phyloP scores from a whole-genome alignment of 2,797 vertebrate genomes.

The Lophura swinhoii region DNA sequence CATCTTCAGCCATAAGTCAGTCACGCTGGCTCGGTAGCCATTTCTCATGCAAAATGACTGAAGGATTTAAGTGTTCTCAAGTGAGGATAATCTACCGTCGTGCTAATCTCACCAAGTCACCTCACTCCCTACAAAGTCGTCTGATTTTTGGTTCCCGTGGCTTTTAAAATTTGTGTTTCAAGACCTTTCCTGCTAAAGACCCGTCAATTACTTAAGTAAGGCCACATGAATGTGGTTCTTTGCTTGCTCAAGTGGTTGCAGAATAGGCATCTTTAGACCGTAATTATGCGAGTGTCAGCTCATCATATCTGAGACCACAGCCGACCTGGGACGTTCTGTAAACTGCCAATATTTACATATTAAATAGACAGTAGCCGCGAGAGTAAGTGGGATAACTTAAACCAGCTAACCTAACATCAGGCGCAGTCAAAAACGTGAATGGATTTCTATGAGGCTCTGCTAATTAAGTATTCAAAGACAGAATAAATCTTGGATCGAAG shows the following conservation, averaged over 20 bases:
- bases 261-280: slow-evolving; percentile 23
- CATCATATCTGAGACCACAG: not conserved
- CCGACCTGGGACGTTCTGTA: not conserved
- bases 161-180: not conserved
- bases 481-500: not conserved
- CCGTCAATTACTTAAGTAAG: slow-evolving; percentile 9
- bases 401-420: not conserved
- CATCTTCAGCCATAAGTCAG: not conserved
- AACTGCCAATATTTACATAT: slow-evolving; percentile 3
- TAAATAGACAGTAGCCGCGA: slow-evolving; percentile 19
- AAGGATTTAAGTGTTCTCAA: not conserved
- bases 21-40: not conserved
- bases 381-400: not conserved
- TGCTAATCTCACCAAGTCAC: not conserved
- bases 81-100: not conserved
- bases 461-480: not conserved
- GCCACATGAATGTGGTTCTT: not conserved
- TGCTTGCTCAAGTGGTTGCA: not conserved
- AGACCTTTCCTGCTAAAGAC: not conserved
- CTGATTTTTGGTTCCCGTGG: not conserved
- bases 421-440: not conserved
- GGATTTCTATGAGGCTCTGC: not conserved
- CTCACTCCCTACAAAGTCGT: not conserved
- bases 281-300: slow-evolving; percentile 8
- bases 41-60: not conserved